These are phyloP conservation scores for Acipenser oxyrinchus DNA, from an alignment of 2,797 vertebrate species.

Conservation along the genomic window DNA sequence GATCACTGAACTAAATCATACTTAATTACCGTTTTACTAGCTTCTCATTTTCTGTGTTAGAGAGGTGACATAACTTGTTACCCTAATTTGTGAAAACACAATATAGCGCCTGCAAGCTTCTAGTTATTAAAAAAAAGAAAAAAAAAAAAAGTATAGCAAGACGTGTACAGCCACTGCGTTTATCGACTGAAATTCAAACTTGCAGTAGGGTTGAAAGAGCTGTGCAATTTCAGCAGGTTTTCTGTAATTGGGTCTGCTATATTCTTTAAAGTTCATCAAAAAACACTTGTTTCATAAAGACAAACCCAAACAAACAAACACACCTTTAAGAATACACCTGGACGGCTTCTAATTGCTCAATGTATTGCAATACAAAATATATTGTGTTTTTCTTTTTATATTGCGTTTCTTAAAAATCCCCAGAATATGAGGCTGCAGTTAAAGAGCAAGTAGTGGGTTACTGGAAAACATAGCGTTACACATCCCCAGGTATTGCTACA, in stretches of 20 bases:
- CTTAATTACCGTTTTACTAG: neutral
- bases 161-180: neutral
- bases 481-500: too few species aligned
- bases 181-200: neutral
- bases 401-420: too few species aligned
- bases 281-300: neutral
- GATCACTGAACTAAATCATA: conserved; percentile 20
- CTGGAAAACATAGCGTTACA: too few species aligned
- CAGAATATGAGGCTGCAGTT: too few species aligned
- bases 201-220: neutral
- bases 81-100: neutral
- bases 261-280: neutral
- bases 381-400: too few species aligned
- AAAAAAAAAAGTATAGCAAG: neutral
- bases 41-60: conserved; percentile 13
- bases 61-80: conserved; percentile 8
- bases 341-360: too few species aligned
- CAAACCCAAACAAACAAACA: neutral
- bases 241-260: neutral
- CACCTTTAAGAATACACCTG: neutral
- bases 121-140: neutral
- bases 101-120: neutral
- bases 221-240: neutral
- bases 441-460: too few species aligned
- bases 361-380: too few species aligned